Conservation (phyloP, 2,888 invertebrate genomes). For the Phymatocera aterrima region DNA sequence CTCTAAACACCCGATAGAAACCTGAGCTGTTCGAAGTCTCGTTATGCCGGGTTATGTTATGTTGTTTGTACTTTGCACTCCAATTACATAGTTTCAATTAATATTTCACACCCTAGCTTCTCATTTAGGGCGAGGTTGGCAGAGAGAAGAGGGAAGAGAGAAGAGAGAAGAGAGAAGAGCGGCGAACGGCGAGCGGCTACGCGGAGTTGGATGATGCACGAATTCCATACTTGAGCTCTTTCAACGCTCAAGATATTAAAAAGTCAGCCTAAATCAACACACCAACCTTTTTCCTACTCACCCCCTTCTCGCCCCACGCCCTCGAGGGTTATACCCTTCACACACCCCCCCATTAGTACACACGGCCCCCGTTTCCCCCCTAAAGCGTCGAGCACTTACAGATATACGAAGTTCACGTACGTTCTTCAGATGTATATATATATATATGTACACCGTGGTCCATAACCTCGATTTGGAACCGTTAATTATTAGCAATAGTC, state of each 20-base stretch:
- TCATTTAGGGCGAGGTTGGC: slow-evolving; percentile 3
- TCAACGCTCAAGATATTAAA: slow-evolving; percentile 51
- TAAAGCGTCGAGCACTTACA: not conserved
- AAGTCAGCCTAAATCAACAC: slow-evolving; percentile 57
- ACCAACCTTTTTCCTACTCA: slow-evolving; percentile 10
- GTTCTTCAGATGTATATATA: not conserved
- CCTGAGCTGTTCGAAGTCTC: not conserved
- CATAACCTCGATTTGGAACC: no score
- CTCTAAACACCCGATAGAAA: not conserved
- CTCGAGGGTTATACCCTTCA: slow-evolving; percentile 31
- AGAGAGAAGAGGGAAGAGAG: not conserved
- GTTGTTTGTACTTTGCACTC: not conserved
- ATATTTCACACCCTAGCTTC: slow-evolving; percentile 54
- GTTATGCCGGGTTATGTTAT: not conserved
- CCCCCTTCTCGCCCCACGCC: slow-evolving; percentile 1
- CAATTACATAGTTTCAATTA: slow-evolving; percentile 56
- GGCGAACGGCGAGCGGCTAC: slow-evolving; percentile 6
- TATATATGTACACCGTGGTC: not conserved
- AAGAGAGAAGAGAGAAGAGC: not conserved
- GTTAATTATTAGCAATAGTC: no score
- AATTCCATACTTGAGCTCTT: slow-evolving; percentile 29
- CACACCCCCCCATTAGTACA: slow-evolving; percentile 31
- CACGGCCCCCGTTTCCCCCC: not conserved
- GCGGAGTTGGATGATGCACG: not conserved
- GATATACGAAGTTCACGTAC: slow-evolving; percentile 9